Evolutionary conservation across 2,113 vertebrate species (phyloP).

Genomic region (Thalassoma bifasciatum): DNA sequence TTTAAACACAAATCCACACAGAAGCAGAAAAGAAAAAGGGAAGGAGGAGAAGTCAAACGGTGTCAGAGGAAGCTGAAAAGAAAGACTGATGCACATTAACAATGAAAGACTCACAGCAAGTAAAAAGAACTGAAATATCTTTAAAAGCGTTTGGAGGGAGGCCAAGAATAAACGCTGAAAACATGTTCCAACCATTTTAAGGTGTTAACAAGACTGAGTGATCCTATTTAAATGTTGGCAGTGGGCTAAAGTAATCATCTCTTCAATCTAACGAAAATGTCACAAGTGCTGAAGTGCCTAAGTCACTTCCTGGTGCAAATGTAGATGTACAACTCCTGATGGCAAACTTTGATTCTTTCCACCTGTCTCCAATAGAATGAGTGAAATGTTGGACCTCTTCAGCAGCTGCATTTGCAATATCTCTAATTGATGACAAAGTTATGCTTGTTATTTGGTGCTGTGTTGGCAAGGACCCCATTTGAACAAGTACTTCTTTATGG

Average conservation of each 20-base stretch:
- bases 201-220: background rate
- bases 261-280: background rate
- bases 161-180: conserved; percentile 5
- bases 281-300: background rate
- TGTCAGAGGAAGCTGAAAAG: conserved; percentile 16
- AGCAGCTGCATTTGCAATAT: conserved; percentile 10
- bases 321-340: too few relatives aligned
- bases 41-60: conserved; percentile 3
- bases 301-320: too few relatives aligned
- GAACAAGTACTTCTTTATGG: background rate
- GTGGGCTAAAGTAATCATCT: background rate
- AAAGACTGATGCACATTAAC: conserved; percentile 5
- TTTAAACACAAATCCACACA: conserved; percentile 9
- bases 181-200: conserved; percentile 5
- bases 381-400: background rate
- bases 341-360: background rate
- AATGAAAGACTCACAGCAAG: background rate
- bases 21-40: conserved; percentile 7
- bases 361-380: background rate
- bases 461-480: background rate
- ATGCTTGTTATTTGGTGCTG: background rate
- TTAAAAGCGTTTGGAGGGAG: background rate
- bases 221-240: background rate
- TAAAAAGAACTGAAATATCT: background rate
- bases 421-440: conserved; percentile 12